Evolutionary conservation across 2,888 invertebrate species (phyloP).

Genomic region (Linyphia triangularis): DNA sequence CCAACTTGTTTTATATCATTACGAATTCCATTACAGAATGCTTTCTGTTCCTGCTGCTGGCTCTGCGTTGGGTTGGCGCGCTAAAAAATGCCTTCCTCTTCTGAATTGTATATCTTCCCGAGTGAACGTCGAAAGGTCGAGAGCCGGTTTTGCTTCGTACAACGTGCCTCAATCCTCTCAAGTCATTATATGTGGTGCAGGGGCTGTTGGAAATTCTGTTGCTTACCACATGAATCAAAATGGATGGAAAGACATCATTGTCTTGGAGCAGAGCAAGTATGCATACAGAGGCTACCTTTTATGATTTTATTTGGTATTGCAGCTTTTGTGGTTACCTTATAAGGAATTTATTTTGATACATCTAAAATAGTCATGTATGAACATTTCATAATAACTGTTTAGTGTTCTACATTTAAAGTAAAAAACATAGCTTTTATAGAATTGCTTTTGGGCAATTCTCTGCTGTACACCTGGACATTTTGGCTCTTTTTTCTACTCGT

Average conservation of each 20-base stretch:
- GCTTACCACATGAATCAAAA: constrained; percentile 86
- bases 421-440: no score
- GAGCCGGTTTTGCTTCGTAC: constrained; percentile 13
- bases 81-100: not conserved
- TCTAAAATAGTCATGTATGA: no score
- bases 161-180: constrained; percentile 76
- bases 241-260: constrained; percentile 86
- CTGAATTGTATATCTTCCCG: not conserved
- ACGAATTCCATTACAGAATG: not conserved
- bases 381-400: no score
- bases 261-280: constrained; percentile 85
- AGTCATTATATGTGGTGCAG: constrained; percentile 84
- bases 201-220: constrained; percentile 87
- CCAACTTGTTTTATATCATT: not conserved
- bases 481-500: no score
- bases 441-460: no score
- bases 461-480: no score
- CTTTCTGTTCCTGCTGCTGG: not conserved
- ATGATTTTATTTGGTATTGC: not conserved
- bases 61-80: not conserved
- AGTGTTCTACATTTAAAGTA: no score
- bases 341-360: no score
- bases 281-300: constrained; percentile 57
- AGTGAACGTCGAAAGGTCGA: not conserved
- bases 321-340: no score